Percentiles rank a stretch among this genome's conserved stretches.
Conservation (phyloP, 2,797 vertebrate genomes). For the Ataeniobius toweri region DNA sequence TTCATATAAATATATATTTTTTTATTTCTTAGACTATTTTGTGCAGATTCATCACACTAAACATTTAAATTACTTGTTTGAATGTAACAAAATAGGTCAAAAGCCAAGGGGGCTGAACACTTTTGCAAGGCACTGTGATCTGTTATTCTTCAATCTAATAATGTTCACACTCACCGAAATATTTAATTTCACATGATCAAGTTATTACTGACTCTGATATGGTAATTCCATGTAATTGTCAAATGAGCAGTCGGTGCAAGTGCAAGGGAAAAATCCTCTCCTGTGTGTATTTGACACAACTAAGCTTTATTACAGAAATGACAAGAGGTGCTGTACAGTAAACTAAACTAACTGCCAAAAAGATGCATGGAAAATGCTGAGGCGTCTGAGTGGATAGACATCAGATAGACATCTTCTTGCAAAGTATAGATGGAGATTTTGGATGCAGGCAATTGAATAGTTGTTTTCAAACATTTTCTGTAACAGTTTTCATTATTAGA, state of each 20-base stretch:
- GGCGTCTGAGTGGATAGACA: background rate
- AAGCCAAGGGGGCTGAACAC: no score
- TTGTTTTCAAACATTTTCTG: conserved; percentile 5
- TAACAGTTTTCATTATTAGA: background rate
- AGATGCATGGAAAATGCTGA: conserved; percentile 9
- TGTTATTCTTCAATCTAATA: background rate
- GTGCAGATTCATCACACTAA: no score
- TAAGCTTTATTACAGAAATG: background rate
- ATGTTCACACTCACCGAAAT: background rate
- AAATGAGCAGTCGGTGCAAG: background rate
- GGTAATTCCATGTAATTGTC: background rate
- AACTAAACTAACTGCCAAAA: background rate
- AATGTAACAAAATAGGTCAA: no score
- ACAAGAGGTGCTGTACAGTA: background rate
- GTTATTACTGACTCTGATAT: background rate
- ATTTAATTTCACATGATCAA: background rate
- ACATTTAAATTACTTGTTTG: no score
- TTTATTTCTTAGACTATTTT: no score
- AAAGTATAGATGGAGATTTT: background rate
- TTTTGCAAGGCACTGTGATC: no score
- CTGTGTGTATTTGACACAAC: background rate
- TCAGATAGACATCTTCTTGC: background rate
- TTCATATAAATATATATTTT: no score
- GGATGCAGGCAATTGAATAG: conserved; percentile 4
- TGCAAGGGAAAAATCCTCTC: background rate